phyloP scores from a whole-genome alignment of 2,797 vertebrate genomes.

The Chiroxiphia lanceolata region DNA sequence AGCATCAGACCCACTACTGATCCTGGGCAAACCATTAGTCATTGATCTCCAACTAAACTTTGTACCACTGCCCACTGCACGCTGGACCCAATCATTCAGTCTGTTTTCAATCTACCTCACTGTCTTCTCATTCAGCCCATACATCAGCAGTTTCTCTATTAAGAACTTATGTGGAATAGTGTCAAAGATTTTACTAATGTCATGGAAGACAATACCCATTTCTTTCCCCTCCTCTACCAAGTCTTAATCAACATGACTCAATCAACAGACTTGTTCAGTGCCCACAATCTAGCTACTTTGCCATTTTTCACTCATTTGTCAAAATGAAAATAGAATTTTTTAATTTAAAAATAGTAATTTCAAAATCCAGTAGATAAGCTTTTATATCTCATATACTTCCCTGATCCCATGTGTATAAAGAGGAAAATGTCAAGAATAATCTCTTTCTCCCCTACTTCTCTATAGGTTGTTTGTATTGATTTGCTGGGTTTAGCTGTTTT shows the following conservation, averaged over 20 bases:
- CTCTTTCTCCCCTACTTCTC: background rate
- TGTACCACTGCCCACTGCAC: background rate
- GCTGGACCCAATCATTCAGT: background rate
- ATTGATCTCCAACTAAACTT: background rate
- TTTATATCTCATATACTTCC: background rate
- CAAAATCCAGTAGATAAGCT: background rate
- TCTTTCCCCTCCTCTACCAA: background rate
- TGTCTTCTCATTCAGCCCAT: background rate
- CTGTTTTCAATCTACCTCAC: background rate
- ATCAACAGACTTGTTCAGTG: background rate
- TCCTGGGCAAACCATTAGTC: background rate
- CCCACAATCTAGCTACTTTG: background rate
- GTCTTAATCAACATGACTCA: background rate
- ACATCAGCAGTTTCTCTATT: background rate
- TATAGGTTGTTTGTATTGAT: background rate
- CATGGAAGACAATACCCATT: background rate
- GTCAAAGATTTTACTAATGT: background rate
- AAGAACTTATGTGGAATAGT: background rate
- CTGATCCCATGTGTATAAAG: background rate
- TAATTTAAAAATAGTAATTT: background rate
- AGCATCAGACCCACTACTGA: background rate
- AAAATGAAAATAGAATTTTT: background rate
- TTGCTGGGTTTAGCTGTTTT: background rate
- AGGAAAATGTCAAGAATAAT: background rate
- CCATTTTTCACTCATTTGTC: background rate